Evolutionary conservation across 2,888 invertebrate species (phyloP), one percentile per base, ranked within the genome.

Genomic region (Lasioglossum calceatum): DNA sequence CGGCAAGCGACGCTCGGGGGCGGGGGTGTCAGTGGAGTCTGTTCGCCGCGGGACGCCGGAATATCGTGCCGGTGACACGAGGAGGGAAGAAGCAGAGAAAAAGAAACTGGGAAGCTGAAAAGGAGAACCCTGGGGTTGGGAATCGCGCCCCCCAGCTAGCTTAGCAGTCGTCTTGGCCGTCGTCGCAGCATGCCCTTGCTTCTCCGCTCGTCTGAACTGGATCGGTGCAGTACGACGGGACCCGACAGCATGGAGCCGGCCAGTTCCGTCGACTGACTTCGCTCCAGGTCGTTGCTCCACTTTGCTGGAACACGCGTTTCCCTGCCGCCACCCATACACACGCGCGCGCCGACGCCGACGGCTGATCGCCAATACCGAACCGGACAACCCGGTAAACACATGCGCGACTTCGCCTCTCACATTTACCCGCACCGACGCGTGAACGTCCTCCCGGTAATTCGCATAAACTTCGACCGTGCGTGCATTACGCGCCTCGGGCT

Each of bases 241-340:
- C 89, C 92, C 93, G 94, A 93, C 93, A 92, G 89, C 91, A 88
- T 85, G 94, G 93, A 93, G 93, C 94, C 93, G 90, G 88, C 91
- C 88, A 92, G 92, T 91, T 93, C 92, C 91, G 90, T 91, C 91
- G 90, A 92, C 91, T 88, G 88, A 88, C 90, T 91, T 88, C 84
- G 87, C 91, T 71, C 70, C 77, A 61, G 94, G 94, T 94, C 94
- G 92, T 94, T 94, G 94, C 92, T 94, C 94, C 86, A 94, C 92
- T 94, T 94, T 91, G 39, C 91, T 79, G 79, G 77, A 74, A 82
- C 88, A 86, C 89, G 89, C 89, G 87, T 90, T 61, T 71, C 74
- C 42, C 47, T 47, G 42, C 47, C n/a, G n/a, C 39, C 76, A n/a
- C 64, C 58, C 67, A 44, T 42, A 61, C 79, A 82, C 74, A 10